phyloP scores from a whole-genome alignment of 2,113 vertebrate genomes.

The Pantherophis guttatus region DNA sequence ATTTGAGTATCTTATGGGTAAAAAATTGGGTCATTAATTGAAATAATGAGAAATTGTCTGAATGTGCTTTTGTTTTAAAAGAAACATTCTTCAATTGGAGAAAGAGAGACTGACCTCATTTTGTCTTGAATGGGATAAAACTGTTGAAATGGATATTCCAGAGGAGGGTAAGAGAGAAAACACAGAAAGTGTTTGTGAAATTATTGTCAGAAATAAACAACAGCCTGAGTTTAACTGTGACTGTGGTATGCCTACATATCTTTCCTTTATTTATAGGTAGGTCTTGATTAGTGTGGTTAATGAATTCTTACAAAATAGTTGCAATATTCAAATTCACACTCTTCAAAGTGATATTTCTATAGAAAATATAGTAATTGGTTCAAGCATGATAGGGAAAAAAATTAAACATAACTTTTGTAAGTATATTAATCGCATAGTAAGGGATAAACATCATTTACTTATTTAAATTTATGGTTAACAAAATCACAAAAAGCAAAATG shows the following conservation, averaged over 20 bases:
- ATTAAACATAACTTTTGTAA: not conserved
- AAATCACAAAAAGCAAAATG: not conserved
- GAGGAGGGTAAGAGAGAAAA: slow-evolving; percentile 82
- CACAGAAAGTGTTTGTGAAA: not conserved
- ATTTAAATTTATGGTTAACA: not conserved
- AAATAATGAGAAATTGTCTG: not conserved
- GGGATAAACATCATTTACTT: not conserved
- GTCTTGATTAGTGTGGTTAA: not conserved
- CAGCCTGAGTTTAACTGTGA: not conserved
- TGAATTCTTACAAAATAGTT: not conserved
- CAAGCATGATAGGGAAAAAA: too few relatives aligned
- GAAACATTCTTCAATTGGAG: slow-evolving; percentile 76
- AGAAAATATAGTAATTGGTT: not conserved
- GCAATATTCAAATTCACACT: not conserved
- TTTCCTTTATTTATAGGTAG: not conserved
- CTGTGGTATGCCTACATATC: not conserved
- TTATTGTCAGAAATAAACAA: not conserved
- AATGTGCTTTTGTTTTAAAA: slow-evolving; percentile 48
- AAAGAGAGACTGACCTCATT: slow-evolving; percentile 70
- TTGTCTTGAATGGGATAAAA: slow-evolving; percentile 79
- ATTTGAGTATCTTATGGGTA: not conserved
- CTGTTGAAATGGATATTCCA: slow-evolving; percentile 81
- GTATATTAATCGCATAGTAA: not conserved
- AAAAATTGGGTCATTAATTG: not conserved
- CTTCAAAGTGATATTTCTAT: not conserved